Base-by-base conservation (phyloP, 2,888 invertebrate genomes). In the Caenorhabditis sulstoni region DNA sequence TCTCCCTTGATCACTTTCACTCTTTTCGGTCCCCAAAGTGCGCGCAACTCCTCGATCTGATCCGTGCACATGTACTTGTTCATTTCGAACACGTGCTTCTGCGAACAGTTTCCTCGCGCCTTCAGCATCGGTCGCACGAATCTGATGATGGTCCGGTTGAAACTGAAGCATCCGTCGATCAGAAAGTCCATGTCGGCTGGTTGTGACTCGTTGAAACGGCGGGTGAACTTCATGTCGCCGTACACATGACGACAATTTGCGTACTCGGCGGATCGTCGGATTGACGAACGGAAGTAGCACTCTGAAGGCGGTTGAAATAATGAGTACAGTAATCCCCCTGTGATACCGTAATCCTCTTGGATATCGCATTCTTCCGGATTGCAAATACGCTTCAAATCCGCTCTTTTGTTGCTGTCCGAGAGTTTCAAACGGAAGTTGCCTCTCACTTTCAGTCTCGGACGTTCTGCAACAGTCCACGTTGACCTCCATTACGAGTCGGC, bases 31-130 rank as follows among this genome's bases (percentile, higher is more conserved):
- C 58, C 64, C 73, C 73, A 65, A 20, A 14, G 50, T 23, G 0
- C 0, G 23, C n/a, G 29, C 44, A 73, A 11, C 50, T 73, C 57
- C 1, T 64, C 37, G 4, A 73, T 20, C 35, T 73, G 73, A 52
- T 73, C 64, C 3, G 71, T 64, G 49, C 73, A 73, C 73, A 73
- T 73, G 44, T 73, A 64, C 16, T 64, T 29, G 22, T 65, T 73
- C n/a, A 50, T 4, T 5, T 23, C 35, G 37, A 64, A 65, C 4
- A 55, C 18, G 44, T 73, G 73, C 12, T 57, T 41, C 11, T 29
- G 39, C 18, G 57, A 22, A 11, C 73, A 73, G 16, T 50, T 50
- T 0, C 50, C 7, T 18, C n/a, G 41, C 7, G 64, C 57, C 57
- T 45, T 58, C 50, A 64, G 11, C 0, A 65, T 23, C 12, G 49